These are phyloP conservation scores for Acheta domesticus DNA, from an alignment of 2,888 invertebrate genomes.

Conservation along the genomic window DNA sequence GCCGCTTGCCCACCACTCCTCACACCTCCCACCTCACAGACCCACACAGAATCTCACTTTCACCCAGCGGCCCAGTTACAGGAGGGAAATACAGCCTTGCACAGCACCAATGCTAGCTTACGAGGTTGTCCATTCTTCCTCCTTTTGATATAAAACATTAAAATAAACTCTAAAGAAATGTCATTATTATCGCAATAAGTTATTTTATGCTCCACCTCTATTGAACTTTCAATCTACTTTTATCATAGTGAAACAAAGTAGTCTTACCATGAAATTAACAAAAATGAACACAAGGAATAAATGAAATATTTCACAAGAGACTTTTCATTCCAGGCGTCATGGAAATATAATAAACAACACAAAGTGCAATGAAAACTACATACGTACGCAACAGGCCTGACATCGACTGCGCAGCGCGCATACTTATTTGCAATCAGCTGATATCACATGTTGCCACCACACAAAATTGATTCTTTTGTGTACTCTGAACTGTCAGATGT, in stretches of 20 bases:
- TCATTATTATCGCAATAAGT: not conserved
- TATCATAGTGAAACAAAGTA: too few relatives aligned
- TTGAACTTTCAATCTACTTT: not conserved
- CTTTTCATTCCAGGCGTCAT: too few relatives aligned
- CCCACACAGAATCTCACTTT: conserved; percentile 40
- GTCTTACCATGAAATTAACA: not conserved
- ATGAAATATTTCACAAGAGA: too few relatives aligned
- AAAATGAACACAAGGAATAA: not conserved
- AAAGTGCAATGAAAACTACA: too few relatives aligned
- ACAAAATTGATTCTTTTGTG: too few relatives aligned
- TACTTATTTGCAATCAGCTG: too few relatives aligned
- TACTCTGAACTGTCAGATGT: too few relatives aligned
- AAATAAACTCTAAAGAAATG: not conserved
- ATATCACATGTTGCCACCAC: too few relatives aligned
- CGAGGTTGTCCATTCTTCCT: not conserved
- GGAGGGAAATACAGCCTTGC: conserved; percentile 33
- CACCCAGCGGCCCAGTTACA: conserved; percentile 51
- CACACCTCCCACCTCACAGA: not conserved
- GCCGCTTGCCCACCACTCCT: not conserved
- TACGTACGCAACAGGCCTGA: too few relatives aligned
- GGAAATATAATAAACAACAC: too few relatives aligned
- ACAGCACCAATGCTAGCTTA: not conserved
- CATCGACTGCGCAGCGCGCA: too few relatives aligned
- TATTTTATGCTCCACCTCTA: not conserved
- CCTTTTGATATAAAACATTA: not conserved